phyloP scores from a whole-genome alignment of 2,113 vertebrate species.

The Prionailurus bengalensis region DNA sequence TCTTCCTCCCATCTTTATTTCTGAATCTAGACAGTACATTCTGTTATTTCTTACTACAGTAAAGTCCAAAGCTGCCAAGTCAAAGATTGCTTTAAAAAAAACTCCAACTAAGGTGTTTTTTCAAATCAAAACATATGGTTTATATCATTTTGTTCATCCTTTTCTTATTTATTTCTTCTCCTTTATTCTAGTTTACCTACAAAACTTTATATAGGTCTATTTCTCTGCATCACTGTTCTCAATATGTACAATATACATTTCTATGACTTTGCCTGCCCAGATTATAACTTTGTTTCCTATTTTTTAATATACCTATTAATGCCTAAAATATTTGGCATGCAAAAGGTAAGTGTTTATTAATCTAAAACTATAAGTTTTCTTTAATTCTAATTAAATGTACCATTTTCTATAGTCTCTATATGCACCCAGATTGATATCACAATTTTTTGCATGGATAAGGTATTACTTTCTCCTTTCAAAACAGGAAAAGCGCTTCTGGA shows the following conservation, averaged over 20 bases:
- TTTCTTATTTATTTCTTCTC: constrained; percentile 32
- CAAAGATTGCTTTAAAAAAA: constrained; percentile 15
- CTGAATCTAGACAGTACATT: background rate
- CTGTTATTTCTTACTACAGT: constrained; percentile 29
- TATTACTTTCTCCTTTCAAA: constrained; percentile 7
- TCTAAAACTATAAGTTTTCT: constrained; percentile 35
- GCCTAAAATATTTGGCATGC: constrained; percentile 18
- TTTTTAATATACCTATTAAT: constrained; percentile 31
- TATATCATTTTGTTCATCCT: constrained; percentile 6
- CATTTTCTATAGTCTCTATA: background rate
- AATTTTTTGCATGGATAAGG: background rate
- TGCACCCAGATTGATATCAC: background rate
- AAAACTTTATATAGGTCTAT: constrained; percentile 12
- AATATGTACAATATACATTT: constrained; percentile 1
- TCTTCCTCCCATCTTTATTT: constrained; percentile 38
- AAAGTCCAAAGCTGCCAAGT: constrained; percentile 51
- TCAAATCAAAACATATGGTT: constrained; percentile 36
- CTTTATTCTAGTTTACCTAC: background rate
- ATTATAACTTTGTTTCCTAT: background rate
- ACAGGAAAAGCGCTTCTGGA: background rate
- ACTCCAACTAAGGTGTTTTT: constrained; percentile 12
- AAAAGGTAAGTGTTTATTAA: constrained; percentile 42
- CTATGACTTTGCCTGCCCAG: background rate
- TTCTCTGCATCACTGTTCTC: background rate
- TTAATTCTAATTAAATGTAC: constrained; percentile 5